A percentile compares a stretch with the other conserved stretches of the same genome.
These are phyloP conservation scores for Ophioderma brevispina DNA, from an alignment of 35 echinoderm and acorn worm genomes.

Conservation along the genomic window DNA sequence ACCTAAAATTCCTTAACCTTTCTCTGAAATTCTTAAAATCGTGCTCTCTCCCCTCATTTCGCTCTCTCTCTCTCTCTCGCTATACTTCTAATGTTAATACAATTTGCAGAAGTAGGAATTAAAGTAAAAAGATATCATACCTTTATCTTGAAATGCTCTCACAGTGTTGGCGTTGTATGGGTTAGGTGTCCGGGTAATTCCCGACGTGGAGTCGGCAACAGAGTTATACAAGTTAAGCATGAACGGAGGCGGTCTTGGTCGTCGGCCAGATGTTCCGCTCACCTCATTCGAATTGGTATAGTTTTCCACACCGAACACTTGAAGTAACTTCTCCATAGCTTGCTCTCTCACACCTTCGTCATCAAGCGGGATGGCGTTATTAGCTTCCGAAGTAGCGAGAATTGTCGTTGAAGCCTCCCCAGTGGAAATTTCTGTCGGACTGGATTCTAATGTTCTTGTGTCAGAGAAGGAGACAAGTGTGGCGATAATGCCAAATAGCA, in stretches of 20 bases:
- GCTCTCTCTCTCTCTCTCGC: too few relatives aligned
- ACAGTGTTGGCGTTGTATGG: slow-evolving; percentile 63
- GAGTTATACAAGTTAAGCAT: slow-evolving; percentile 67
- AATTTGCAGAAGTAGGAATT: too few relatives aligned
- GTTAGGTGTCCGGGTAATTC: slow-evolving; percentile 21
- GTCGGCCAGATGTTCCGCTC: not conserved
- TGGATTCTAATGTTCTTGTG: not conserved
- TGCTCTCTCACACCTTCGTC: not conserved
- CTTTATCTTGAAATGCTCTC: slow-evolving; percentile 56
- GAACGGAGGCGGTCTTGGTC: slow-evolving; percentile 36
- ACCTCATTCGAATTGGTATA: slow-evolving; percentile 6
- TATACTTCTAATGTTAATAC: too few relatives aligned
- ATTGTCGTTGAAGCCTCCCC: too few relatives aligned
- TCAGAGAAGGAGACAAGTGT: not conserved
- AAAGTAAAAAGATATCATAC: slow-evolving; percentile 24
- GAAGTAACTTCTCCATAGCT: not conserved
- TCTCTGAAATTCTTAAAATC: too few relatives aligned
- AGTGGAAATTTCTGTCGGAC: not conserved
- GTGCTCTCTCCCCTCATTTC: too few relatives aligned
- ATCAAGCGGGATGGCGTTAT: not conserved
- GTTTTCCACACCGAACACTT: slow-evolving; percentile 26
- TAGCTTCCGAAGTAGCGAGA: not conserved
- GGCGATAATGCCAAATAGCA: not conserved
- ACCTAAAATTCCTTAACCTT: too few relatives aligned
- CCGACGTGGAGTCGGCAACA: slow-evolving; percentile 45